phyloP scores from a whole-genome alignment of 2,888 invertebrate genomes.

The Melinaea menophilus region DNA sequence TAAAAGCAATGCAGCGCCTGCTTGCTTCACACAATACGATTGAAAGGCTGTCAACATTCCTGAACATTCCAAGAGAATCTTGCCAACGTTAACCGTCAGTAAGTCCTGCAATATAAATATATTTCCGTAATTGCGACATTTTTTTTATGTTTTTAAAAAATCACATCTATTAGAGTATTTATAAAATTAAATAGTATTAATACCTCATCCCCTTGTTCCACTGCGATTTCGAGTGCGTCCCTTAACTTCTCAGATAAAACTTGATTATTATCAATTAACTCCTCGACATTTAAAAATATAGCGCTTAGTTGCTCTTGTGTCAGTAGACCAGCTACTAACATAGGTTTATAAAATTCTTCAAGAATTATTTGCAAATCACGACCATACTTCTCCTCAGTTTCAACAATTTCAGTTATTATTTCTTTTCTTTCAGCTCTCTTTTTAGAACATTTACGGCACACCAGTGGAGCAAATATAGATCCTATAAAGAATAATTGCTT shows the following conservation, averaged over 20 bases:
- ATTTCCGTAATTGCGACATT: slow-evolving; percentile 1
- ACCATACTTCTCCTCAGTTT: slow-evolving; percentile 97
- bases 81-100: slow-evolving; percentile 92
- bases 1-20: slow-evolving; percentile 89
- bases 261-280: slow-evolving; percentile 92
- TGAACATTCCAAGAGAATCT: slow-evolving; percentile 92
- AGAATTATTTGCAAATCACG: slow-evolving; percentile 94
- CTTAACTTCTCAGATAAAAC: slow-evolving; percentile 91
- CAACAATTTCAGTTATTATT: slow-evolving; percentile 95
- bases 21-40: slow-evolving; percentile 96
- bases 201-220: slow-evolving; percentile 86
- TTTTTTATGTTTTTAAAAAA: slow-evolving; percentile 2
- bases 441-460: slow-evolving; percentile 93
- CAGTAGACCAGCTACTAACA: slow-evolving; percentile 93
- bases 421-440: slow-evolving; percentile 94
- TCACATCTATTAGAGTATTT: neutral
- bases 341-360: slow-evolving; percentile 95
- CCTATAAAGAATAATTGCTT: slow-evolving; percentile 60
- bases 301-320: slow-evolving; percentile 94
- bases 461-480: slow-evolving; percentile 85
- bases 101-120: slow-evolving; percentile 78
- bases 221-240: slow-evolving; percentile 90
- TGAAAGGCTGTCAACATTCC: slow-evolving; percentile 97
- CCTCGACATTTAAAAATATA: slow-evolving; percentile 95
- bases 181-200: slow-evolving; percentile 10